Conservation (phyloP, 35 echinoderm and acorn worm species). For the Ophiothrix spiculata region DNA sequence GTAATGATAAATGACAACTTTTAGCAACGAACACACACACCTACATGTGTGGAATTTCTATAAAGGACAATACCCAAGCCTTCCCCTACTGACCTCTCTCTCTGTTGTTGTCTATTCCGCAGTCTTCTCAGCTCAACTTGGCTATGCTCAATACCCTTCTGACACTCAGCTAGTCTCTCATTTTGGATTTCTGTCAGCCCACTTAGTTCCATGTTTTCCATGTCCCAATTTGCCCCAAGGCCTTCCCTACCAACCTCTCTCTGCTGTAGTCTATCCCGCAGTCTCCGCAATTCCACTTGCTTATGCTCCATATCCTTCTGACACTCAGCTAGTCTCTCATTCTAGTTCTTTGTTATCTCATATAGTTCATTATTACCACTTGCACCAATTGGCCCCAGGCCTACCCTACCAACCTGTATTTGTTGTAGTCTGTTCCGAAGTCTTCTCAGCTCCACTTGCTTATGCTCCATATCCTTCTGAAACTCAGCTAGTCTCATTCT, state of each 20-base stretch:
- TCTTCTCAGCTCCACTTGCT: conserved; percentile 45
- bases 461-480: conserved; percentile 66
- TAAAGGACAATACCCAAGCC: not conserved
- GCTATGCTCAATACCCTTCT: conserved; percentile 62
- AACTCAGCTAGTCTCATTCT: conserved; percentile 61
- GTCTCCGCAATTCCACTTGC: conserved; percentile 30
- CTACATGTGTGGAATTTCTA: too few species aligned
- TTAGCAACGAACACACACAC: too few species aligned
- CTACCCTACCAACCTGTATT: conserved; percentile 29
- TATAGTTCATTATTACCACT: too few species aligned
- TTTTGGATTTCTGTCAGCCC: conserved; percentile 60
- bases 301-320: conserved; percentile 65
- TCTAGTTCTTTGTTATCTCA: too few species aligned
- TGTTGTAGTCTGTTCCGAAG: conserved; percentile 28
- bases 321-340: conserved; percentile 47
- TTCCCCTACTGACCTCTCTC: not conserved
- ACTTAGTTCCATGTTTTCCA: conserved; percentile 65
- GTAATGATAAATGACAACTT: too few species aligned
- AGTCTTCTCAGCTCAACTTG: conserved; percentile 50
- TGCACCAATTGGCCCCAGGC: too few species aligned
- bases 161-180: conserved; percentile 53
- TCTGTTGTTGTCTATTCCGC: not conserved
- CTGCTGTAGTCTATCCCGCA: too few species aligned
- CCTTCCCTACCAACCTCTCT: conserved; percentile 25
- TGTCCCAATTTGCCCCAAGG: conserved; percentile 12